phyloP scores from a whole-genome alignment of 1,140 invertebrate species.

The Rhopalosiphum maidis region DNA sequence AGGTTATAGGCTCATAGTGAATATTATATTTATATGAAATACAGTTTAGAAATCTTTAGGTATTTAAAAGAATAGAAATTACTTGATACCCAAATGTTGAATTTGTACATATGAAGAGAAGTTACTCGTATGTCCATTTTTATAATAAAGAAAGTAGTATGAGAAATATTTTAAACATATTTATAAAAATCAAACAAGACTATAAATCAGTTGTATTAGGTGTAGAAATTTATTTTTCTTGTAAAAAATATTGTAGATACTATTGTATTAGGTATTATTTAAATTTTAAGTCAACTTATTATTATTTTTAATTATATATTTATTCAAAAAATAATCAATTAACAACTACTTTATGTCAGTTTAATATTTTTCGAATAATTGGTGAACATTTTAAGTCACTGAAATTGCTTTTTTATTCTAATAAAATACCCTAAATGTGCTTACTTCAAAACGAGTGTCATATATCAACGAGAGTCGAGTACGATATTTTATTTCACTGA shows the following conservation, averaged over 20 bases:
- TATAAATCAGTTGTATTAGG: background rate
- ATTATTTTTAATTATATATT: background rate
- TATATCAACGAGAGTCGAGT: background rate
- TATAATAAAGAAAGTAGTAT: background rate
- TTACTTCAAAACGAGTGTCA: background rate
- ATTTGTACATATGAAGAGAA: background rate
- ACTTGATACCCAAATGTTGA: background rate
- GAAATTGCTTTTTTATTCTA: background rate
- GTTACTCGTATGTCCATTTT: conserved; percentile 1
- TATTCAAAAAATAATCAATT: background rate
- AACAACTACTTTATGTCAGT: background rate
- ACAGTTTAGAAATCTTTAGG: background rate
- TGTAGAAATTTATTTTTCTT: background rate
- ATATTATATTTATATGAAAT: background rate
- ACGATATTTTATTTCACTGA: background rate
- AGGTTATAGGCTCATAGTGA: background rate
- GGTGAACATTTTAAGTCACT: background rate
- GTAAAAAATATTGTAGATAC: background rate
- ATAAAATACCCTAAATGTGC: background rate
- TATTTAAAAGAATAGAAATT: conserved; percentile 8
- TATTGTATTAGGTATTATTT: background rate
- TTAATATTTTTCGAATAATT: background rate
- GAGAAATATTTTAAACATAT: background rate
- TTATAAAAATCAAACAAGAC: background rate
- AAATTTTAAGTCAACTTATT: background rate